A percentile compares a stretch with the other conserved stretches of the same genome.
Evolutionary conservation across 2,888 invertebrate genomes (phyloP).

Genomic region (Nemotelus pantherinus): DNA sequence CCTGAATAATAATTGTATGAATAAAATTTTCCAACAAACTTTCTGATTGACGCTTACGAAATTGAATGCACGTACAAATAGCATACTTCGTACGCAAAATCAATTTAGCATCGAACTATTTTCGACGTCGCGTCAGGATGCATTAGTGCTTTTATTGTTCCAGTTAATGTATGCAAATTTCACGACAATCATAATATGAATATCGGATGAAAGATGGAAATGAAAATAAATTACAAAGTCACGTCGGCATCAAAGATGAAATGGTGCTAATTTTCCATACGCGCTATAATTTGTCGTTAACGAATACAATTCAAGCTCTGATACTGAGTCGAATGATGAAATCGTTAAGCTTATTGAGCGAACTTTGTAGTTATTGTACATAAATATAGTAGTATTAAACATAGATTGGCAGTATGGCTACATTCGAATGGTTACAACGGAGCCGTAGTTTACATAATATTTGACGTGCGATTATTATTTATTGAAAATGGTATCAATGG

Average conservation of each 20-base stretch:
- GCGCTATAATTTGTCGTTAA: constrained; percentile 18
- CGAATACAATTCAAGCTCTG: constrained; percentile 14
- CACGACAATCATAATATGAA: constrained; percentile 25
- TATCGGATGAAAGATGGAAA: constrained; percentile 19
- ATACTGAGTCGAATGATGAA: too few species aligned
- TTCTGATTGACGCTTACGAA: neutral
- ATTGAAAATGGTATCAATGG: too few species aligned
- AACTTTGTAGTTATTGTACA: neutral
- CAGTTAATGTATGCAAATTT: constrained; percentile 22
- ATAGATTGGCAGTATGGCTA: too few species aligned
- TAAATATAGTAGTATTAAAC: too few species aligned
- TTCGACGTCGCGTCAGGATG: neutral
- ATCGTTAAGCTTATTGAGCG: neutral
- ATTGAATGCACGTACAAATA: neutral
- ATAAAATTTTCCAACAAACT: neutral
- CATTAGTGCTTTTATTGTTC: constrained; percentile 23
- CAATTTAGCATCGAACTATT: constrained; percentile 23
- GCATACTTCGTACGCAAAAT: constrained; percentile 17
- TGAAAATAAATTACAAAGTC: constrained; percentile 22
- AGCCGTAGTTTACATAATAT: too few species aligned
- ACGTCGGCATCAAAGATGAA: constrained; percentile 17
- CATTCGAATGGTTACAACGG: too few species aligned
- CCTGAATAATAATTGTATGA: neutral
- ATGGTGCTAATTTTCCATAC: constrained; percentile 25
- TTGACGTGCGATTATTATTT: too few species aligned